Evolutionary conservation across 1,140 invertebrate genomes (phyloP).

Genomic region (Orchestia grillus): DNA sequence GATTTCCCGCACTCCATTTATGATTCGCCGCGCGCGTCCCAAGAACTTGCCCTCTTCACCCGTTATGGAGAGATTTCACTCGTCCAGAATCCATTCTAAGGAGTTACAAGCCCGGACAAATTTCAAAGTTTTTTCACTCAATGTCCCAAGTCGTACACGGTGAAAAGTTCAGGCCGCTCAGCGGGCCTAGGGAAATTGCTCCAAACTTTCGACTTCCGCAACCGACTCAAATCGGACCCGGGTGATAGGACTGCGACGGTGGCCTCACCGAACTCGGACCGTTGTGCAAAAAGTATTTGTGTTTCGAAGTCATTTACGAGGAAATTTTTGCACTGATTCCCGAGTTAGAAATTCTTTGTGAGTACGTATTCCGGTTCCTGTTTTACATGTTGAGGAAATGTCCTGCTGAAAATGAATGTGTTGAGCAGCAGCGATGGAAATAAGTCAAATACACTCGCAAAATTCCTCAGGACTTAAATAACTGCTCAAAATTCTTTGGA

Average conservation of each 20-base stretch:
- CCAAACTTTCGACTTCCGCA: neutral
- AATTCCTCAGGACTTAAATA: too few species aligned
- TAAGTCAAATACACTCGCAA: too few species aligned
- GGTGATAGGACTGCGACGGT: neutral
- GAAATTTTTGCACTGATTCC: neutral
- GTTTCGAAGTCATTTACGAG: neutral
- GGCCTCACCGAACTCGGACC: neutral
- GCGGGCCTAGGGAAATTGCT: neutral
- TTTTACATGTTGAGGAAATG: neutral
- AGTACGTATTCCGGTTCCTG: neutral
- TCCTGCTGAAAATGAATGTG: too few species aligned
- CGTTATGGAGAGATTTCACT: neutral
- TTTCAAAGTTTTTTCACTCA: neutral
- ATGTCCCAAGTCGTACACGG: neutral
- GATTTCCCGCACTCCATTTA: neutral
- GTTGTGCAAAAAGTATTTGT: neutral
- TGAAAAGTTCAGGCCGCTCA: neutral
- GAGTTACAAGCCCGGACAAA: neutral
- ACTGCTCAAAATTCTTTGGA: too few species aligned
- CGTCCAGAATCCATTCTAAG: neutral
- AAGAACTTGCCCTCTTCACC: neutral
- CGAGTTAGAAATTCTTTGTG: neutral
- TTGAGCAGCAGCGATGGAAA: too few species aligned
- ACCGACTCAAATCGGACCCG: neutral
- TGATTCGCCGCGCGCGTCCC: neutral